Conservation (phyloP, 2,113 vertebrate genomes). For the Puffinus mauretanicus region DNA sequence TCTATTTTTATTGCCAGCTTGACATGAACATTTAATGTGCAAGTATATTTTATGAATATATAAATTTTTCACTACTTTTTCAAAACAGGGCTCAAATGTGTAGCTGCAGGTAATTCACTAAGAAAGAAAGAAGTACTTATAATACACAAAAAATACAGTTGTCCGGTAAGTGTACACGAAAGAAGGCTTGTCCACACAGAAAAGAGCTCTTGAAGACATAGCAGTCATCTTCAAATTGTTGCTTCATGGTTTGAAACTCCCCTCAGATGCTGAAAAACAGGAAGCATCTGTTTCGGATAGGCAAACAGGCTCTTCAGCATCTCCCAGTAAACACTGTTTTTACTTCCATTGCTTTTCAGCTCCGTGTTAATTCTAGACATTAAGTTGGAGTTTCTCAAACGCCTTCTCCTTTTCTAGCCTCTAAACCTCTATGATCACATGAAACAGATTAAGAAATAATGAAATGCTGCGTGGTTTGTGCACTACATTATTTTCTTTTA, state of each 20-base stretch:
- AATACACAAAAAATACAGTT: not conserved
- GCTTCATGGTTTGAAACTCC: not conserved
- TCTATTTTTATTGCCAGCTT: not conserved
- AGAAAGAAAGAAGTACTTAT: not conserved
- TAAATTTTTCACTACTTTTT: not conserved
- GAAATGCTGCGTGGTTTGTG: not conserved
- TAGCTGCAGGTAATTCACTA: not conserved
- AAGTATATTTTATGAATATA: not conserved
- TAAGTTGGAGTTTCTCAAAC: not conserved
- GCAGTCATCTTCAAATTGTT: not conserved
- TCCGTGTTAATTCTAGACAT: not conserved
- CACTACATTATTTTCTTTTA: slow-evolving; percentile 5
- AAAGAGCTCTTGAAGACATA: not conserved
- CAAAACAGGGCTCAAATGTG: not conserved
- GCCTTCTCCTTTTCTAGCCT: not conserved
- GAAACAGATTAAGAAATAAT: not conserved
- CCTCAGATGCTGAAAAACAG: not conserved
- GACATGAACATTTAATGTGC: not conserved
- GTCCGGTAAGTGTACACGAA: not conserved
- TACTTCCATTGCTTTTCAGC: not conserved
- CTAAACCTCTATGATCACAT: not conserved
- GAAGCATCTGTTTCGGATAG: not conserved
- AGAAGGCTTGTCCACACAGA: not conserved
- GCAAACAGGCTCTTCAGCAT: not conserved
- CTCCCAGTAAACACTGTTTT: not conserved